phyloP scores from a whole-genome alignment of 2,797 vertebrate genomes.

The Mus caroli region DNA sequence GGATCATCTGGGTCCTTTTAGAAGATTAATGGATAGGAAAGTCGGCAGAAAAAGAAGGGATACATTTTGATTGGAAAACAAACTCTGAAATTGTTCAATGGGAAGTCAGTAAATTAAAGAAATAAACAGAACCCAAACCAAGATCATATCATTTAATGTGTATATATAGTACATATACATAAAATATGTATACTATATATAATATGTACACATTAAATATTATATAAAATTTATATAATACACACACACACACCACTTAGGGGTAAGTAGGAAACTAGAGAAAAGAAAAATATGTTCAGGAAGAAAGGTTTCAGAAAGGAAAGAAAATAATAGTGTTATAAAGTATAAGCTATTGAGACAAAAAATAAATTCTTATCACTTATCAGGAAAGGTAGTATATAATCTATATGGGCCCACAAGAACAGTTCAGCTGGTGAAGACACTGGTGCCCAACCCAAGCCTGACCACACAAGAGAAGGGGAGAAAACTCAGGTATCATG shows the following conservation, averaged over 20 bases:
- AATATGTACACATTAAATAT: no score
- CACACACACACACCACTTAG: neutral
- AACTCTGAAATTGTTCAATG: neutral
- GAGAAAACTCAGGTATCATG: fast-evolving
- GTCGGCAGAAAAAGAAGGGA: neutral
- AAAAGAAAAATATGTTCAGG: neutral
- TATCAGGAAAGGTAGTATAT: neutral
- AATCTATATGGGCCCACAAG: neutral
- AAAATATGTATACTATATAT: no score
- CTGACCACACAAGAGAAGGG: neutral
- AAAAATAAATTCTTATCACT: neutral
- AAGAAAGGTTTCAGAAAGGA: neutral
- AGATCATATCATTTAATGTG: neutral
- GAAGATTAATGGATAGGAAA: neutral
- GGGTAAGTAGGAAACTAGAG: neutral
- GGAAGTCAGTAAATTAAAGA: neutral
- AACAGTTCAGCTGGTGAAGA: neutral
- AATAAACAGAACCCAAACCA: neutral
- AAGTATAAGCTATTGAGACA: neutral
- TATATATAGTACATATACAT: no score
- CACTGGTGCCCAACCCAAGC: neutral
- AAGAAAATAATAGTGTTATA: neutral
- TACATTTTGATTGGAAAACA: neutral
- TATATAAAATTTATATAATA: no score
- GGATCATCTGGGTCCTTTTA: neutral